Evolutionary conservation across 2,888 invertebrate genomes (phyloP), one percentile per base, ranked within the genome.

Genomic region (Leucania comma): DNA sequence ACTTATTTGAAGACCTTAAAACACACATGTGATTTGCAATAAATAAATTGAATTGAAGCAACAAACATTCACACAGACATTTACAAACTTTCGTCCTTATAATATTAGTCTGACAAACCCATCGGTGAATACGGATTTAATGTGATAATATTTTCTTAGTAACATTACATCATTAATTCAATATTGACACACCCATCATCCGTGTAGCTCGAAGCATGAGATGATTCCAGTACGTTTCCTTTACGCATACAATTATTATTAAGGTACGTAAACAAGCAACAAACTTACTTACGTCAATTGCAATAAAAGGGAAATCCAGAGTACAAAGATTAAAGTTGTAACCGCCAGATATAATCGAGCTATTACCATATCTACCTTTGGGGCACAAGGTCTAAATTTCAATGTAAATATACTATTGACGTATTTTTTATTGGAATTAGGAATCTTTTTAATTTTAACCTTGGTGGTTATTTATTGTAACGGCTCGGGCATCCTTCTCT

Each of bases 241-340:
- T 32, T 42, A 51, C 35, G 17, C 17, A 75, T 22, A 57, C 50
- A 61, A 24, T 75, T 26, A 62, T 20, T 29, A 38, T 32, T 50
- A 22, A 58, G 26, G 0, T 12, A 59, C n/a, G 12, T 53, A 76
- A 75, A 75, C 58, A 74, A 75, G 17, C 42, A 42, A 69, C 22
- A 58, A 53, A 59, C 38, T 51, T 20, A 54, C 42, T 35, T 35
- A 76, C 75, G 75, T 75, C 75, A 76, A 76, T 70, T 76, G 63
- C n/a, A 63, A 2, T 50, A 12, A 32, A 70, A 8, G 59, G 76
- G 50, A 70, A 75, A 70, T 54, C 32, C 70, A 35, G 5, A 12
- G 53, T 75, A n/a, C 63, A 59, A 59, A 75, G 70, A n/a, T 50
- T 53, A 70, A 74, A 32, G 38, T 59, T 22, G 63, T 51, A 50